A percentile compares a stretch with the other conserved stretches of the same genome.
phyloP scores from a whole-genome alignment of 2,113 vertebrate genomes.

The Paralichthys olivaceus region DNA sequence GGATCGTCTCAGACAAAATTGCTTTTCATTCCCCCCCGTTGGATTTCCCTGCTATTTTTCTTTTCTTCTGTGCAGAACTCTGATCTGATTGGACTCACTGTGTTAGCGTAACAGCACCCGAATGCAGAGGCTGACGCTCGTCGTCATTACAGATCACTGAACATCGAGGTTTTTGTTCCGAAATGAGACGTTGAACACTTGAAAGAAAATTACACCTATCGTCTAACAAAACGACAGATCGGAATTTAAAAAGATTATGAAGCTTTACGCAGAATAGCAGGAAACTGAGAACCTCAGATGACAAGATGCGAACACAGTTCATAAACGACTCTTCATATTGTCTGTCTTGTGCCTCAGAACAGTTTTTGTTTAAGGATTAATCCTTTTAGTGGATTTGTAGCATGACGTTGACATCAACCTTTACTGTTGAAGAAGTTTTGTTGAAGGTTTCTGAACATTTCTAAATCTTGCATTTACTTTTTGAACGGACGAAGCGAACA shows the following conservation, averaged over 20 bases:
- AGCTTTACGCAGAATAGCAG: slow-evolving; percentile 23
- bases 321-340: background rate
- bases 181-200: slow-evolving; percentile 47
- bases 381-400: background rate
- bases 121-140: slow-evolving; percentile 42
- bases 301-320: slow-evolving; percentile 10
- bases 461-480: background rate
- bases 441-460: background rate
- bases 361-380: background rate
- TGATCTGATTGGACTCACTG: slow-evolving; percentile 74
- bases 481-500: background rate
- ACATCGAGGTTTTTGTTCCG: slow-evolving; percentile 43
- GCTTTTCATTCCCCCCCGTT: slow-evolving; percentile 89
- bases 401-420: background rate
- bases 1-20: slow-evolving; percentile 90
- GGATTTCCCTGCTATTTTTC: slow-evolving; percentile 85
- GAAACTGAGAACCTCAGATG: background rate
- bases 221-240: slow-evolving; percentile 35
- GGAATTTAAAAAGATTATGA: slow-evolving; percentile 29
- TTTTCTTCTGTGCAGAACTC: slow-evolving; percentile 67
- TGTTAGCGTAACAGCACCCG: slow-evolving; percentile 52
- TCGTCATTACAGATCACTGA: slow-evolving; percentile 50
- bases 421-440: too few species aligned
- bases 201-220: slow-evolving; percentile 49
- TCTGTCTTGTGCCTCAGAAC: too few species aligned